Evolutionary conservation across 2,113 vertebrate species (phyloP).

Genomic region (Scomber colias): DNA sequence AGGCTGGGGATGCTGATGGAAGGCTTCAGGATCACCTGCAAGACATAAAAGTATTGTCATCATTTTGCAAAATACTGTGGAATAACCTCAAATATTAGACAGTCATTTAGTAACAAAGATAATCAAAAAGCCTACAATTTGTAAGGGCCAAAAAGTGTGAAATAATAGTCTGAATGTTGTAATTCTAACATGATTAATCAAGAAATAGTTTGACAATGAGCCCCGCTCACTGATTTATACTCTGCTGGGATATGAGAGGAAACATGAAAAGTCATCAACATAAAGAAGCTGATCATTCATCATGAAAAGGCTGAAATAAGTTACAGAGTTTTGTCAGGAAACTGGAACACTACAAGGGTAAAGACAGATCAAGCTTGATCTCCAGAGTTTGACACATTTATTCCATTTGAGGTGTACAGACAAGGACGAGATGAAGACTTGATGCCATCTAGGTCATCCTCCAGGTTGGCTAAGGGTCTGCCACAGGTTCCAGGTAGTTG

Average conservation of each 20-base stretch:
- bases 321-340: not conserved
- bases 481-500: too few relatives aligned
- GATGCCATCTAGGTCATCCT: too few relatives aligned
- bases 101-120: not conserved
- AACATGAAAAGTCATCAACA: constrained; percentile 17
- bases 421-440: too few relatives aligned
- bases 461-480: too few relatives aligned
- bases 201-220: too few relatives aligned
- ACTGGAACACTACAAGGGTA: too few relatives aligned
- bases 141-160: not conserved
- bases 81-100: not conserved
- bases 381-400: too few relatives aligned
- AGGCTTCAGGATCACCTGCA: constrained; percentile 90
- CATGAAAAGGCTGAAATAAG: not conserved
- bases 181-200: not conserved
- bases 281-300: not conserved
- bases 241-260: constrained; percentile 10
- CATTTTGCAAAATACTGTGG: not conserved
- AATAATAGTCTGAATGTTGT: not conserved
- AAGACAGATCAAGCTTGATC: too few relatives aligned
- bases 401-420: not conserved
- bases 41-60: not conserved
- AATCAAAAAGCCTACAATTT: not conserved
- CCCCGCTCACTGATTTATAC: constrained; percentile 15
- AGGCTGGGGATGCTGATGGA: constrained; percentile 91